These are phyloP conservation scores for Drosophila busckii DNA, from an alignment of 1,140 invertebrate genomes.

Conservation along the genomic window DNA sequence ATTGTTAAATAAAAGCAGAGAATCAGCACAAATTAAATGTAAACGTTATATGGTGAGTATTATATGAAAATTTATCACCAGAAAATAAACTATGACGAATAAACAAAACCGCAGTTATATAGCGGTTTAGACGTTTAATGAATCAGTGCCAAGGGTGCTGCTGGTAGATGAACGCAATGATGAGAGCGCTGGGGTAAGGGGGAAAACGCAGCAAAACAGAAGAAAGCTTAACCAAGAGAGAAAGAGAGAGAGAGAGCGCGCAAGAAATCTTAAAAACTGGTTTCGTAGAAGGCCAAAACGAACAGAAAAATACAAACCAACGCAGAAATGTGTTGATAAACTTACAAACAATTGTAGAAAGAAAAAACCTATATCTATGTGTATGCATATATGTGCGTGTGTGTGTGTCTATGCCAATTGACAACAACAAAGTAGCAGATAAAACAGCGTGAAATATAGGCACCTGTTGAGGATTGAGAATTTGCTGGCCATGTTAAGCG, in stretches of 20 bases:
- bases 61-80: too few relatives aligned
- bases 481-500: constrained; percentile 6
- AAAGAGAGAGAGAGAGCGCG: constrained; percentile 53
- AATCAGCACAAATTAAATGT: constrained; percentile 2
- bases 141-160: constrained; percentile 35
- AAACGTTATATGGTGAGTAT: too few relatives aligned
- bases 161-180: constrained; percentile 17
- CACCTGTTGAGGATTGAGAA: constrained; percentile 52
- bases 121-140: constrained; percentile 37
- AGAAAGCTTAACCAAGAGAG: constrained; percentile 65
- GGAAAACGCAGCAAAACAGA: constrained; percentile 59
- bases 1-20: constrained; percentile 17
- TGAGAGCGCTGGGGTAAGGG: constrained; percentile 60
- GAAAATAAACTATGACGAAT: constrained; percentile 17
- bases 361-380: constrained; percentile 31
- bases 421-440: constrained; percentile 11
- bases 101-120: constrained; percentile 5
- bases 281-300: constrained; percentile 62
- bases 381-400: neutral
- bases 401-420: constrained; percentile 31
- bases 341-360: constrained; percentile 40
- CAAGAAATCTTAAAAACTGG: constrained; percentile 69
- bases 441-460: constrained; percentile 23
- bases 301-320: constrained; percentile 27
- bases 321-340: constrained; percentile 34